phyloP scores from a whole-genome alignment of 1,140 invertebrate species.

The Apis dorsata region DNA sequence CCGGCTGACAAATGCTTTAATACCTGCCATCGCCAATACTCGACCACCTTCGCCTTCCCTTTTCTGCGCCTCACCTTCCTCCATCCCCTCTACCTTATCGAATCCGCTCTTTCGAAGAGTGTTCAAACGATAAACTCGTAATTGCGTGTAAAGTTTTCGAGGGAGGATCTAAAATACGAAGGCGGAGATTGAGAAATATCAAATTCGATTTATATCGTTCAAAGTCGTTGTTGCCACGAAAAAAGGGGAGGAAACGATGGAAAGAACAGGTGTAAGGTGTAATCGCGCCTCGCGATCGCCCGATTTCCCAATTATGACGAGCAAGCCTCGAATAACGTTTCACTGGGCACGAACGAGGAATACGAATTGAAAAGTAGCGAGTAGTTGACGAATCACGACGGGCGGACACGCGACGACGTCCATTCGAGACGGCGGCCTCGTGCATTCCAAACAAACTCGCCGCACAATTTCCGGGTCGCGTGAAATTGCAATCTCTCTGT shows the following conservation, averaged over 20 bases:
- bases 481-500: constrained; percentile 38
- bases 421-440: constrained; percentile 26
- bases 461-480: constrained; percentile 53
- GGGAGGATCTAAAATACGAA: too few relatives aligned
- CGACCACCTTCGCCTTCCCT: constrained; percentile 31
- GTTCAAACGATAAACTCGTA: too few relatives aligned
- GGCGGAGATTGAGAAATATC: too few relatives aligned
- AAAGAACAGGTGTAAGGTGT: too few relatives aligned
- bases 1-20: constrained; percentile 76
- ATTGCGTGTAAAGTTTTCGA: too few relatives aligned
- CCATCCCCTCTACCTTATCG: background rate
- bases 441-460: constrained; percentile 58
- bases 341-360: constrained; percentile 4
- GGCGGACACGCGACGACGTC: constrained; percentile 32
- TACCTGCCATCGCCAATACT: constrained; percentile 74
- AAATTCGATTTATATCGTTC: too few relatives aligned
- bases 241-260: too few relatives aligned
- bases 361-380: constrained; percentile 29
- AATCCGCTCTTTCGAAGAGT: too few relatives aligned
- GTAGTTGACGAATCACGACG: constrained; percentile 40
- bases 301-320: background rate
- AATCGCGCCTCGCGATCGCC: background rate
- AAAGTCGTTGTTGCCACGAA: too few relatives aligned
- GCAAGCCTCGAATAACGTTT: background rate
- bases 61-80: constrained; percentile 41